Conservation (phyloP, 2,888 invertebrate species). For the Zelleria hepariella region DNA sequence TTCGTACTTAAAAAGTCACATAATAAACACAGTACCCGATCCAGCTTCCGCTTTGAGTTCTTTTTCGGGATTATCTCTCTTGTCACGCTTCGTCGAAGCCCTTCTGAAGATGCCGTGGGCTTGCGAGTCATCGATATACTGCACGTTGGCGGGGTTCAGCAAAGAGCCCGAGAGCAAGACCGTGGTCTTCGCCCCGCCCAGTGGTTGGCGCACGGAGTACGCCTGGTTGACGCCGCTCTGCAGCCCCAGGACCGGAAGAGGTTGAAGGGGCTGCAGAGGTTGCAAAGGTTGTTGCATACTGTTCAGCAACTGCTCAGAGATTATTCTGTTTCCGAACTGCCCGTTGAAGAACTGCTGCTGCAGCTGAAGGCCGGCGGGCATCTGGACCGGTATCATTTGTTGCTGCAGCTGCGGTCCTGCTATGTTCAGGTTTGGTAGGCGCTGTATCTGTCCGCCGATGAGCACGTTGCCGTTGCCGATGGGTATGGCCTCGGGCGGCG, state of each 20-base stretch:
- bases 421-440: conserved; percentile 66
- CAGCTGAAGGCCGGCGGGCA: conserved; percentile 61
- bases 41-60: conserved; percentile 37
- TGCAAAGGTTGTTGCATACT: conserved; percentile 29
- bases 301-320: conserved; percentile 70
- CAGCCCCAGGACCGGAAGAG: neutral
- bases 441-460: conserved; percentile 76
- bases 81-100: conserved; percentile 53
- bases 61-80: conserved; percentile 63
- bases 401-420: conserved; percentile 41
- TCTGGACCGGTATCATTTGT: conserved; percentile 58
- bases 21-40: conserved; percentile 35
- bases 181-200: conserved; percentile 40
- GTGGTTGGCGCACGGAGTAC: conserved; percentile 11
- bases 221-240: neutral
- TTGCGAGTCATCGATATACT: conserved; percentile 71
- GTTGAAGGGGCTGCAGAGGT: neutral
- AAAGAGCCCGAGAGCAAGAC: conserved; percentile 55
- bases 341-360: conserved; percentile 76
- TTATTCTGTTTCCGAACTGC: conserved; percentile 72
- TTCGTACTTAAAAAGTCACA: neutral
- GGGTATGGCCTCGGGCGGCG: conserved; percentile 56
- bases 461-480: conserved; percentile 70
- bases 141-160: conserved; percentile 73
- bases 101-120: conserved; percentile 65